These are phyloP conservation scores for Coenobita brevimanus DNA, from an alignment of 1,140 invertebrate species.

Conservation along the genomic window DNA sequence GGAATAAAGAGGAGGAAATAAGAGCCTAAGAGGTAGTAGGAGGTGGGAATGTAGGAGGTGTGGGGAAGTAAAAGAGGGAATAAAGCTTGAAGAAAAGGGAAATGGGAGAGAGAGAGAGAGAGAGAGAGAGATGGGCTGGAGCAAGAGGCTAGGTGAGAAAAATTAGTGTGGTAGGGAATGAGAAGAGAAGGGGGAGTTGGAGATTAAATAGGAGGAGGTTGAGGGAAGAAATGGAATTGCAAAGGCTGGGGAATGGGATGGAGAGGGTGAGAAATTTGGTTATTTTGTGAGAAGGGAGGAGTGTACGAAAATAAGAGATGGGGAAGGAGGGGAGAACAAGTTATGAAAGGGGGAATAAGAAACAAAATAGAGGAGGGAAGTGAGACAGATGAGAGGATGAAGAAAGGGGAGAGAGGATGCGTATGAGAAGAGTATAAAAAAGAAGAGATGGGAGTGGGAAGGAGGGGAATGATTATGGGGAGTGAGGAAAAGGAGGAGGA, in stretches of 20 bases:
- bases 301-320: neutral
- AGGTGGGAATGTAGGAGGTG: neutral
- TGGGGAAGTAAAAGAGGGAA: no score
- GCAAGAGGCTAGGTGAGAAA: neutral
- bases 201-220: neutral
- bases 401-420: neutral
- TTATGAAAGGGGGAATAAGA: neutral
- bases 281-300: no score
- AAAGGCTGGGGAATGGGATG: neutral
- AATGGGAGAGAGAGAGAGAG: no score
- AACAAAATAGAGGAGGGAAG: neutral
- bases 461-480: neutral
- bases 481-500: neutral
- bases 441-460: neutral
- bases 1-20: neutral
- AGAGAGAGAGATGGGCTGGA: no score
- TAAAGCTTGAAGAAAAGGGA: no score
- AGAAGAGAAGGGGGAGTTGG: no score
- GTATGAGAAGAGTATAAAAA: neutral
- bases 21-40: neutral
- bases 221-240: neutral
- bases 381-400: neutral
- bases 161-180: neutral
- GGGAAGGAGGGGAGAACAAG: neutral
- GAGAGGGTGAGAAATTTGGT: neutral